Percentiles rank a stretch among this genome's conserved stretches.
These are phyloP conservation scores for Meteorus cinctellus DNA, from an alignment of 2,888 invertebrate genomes.

Conservation along the genomic window DNA sequence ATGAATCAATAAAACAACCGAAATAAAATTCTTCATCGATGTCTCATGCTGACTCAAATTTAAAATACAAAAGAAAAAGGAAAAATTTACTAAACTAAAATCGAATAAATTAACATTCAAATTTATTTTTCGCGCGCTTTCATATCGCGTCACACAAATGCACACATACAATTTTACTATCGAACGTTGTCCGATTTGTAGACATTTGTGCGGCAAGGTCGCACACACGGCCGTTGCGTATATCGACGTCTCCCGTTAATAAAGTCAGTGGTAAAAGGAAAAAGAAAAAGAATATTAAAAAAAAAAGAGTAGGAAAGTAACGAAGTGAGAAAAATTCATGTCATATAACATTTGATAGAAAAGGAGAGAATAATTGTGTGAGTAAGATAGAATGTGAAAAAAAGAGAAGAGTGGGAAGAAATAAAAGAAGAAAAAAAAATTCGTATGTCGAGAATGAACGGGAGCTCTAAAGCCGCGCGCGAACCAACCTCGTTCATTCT, in stretches of 20 bases:
- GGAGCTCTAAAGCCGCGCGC: constrained; percentile 45
- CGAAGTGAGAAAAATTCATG: constrained; percentile 9
- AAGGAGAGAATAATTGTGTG: background rate
- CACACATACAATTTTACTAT: background rate
- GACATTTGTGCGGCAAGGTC: background rate
- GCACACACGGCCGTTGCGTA: constrained; percentile 10
- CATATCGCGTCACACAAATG: background rate
- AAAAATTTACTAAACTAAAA: constrained; percentile 28
- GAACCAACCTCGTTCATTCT: constrained; percentile 29
- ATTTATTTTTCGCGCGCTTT: constrained; percentile 2
- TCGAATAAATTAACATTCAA: background rate
- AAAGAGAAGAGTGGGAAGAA: no score
- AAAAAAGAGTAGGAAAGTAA: constrained; percentile 16
- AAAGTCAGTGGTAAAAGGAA: background rate
- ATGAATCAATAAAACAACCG: background rate
- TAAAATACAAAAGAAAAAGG: background rate
- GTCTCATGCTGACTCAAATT: constrained; percentile 1
- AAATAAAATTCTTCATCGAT: background rate
- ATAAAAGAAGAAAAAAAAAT: no score
- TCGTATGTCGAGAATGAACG: constrained; percentile 8
- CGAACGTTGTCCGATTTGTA: background rate
- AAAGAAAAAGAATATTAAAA: background rate
- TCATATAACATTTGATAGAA: background rate
- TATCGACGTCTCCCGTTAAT: background rate
- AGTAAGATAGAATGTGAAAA: background rate